These are phyloP conservation scores for Drosophila tripunctata DNA, from an alignment of 2,888 invertebrate species.

Conservation along the genomic window DNA sequence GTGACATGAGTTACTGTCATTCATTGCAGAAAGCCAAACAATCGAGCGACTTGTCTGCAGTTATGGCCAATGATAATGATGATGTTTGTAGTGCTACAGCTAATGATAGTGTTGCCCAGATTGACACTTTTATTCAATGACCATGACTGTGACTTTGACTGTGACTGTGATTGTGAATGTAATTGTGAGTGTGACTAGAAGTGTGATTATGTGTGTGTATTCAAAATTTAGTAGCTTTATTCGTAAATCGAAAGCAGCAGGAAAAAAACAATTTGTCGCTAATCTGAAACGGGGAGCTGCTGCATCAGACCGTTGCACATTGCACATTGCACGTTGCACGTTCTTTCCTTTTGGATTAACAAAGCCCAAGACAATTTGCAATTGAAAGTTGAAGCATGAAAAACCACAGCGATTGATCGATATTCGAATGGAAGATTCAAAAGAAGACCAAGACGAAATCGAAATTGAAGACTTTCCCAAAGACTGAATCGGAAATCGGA, in stretches of 20 bases:
- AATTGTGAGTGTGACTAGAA: constrained; percentile 5
- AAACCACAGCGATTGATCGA: constrained; percentile 53
- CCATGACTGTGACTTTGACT: constrained; percentile 79
- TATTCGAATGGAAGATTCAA: constrained; percentile 28
- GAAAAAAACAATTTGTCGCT: constrained; percentile 64
- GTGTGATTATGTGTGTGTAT: constrained; percentile 20
- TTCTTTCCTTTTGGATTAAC: constrained; percentile 14
- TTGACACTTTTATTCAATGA: constrained; percentile 82
- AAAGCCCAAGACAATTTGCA: constrained; percentile 44
- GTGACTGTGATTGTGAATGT: too few species aligned
- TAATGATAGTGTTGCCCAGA: constrained; percentile 57
- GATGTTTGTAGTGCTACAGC: constrained; percentile 28
- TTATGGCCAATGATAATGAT: constrained; percentile 28
- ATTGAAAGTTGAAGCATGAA: constrained; percentile 65
- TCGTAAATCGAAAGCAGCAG: constrained; percentile 51
- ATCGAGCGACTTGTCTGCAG: constrained; percentile 44
- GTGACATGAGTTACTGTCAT: constrained; percentile 46
- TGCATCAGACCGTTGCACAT: constrained; percentile 43
- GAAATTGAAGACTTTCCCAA: constrained; percentile 62
- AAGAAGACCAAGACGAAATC: constrained; percentile 59
- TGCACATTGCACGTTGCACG: constrained; percentile 36
- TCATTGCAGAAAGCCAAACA: constrained; percentile 42
- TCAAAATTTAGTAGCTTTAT: constrained; percentile 16
- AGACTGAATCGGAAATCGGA: constrained; percentile 16
- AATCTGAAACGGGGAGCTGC: constrained; percentile 29